phyloP scores from a whole-genome alignment of 2,888 invertebrate genomes.

The Eulithis testata region DNA sequence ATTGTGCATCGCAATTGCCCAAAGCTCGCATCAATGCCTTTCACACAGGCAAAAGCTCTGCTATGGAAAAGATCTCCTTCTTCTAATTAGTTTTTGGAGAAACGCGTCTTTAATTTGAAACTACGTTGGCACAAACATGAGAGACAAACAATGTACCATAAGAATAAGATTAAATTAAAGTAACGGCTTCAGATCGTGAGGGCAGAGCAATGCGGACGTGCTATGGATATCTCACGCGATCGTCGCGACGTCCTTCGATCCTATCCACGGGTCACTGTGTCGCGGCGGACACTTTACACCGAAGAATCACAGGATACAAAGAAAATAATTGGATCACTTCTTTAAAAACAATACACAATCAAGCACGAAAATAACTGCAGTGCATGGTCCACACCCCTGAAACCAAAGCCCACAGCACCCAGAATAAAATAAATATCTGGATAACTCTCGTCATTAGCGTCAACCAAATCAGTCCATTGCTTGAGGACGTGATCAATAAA shows the following conservation, averaged over 20 bases:
- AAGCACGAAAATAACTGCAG: too few relatives aligned
- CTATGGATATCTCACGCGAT: slow-evolving; percentile 73
- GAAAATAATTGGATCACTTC: neutral
- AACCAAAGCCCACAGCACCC: too few relatives aligned
- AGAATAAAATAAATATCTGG: too few relatives aligned
- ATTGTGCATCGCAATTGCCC: too few relatives aligned
- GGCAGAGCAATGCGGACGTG: slow-evolving; percentile 60
- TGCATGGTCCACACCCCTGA: too few relatives aligned
- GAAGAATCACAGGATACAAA: slow-evolving; percentile 8
- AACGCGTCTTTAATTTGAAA: neutral
- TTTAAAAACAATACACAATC: neutral
- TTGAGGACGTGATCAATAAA: too few relatives aligned
- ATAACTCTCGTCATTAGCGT: too few relatives aligned
- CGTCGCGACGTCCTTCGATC: slow-evolving; percentile 60
- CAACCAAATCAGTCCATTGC: too few relatives aligned
- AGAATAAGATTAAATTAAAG: slow-evolving; percentile 53
- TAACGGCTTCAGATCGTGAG: slow-evolving; percentile 61
- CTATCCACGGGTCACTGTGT: slow-evolving; percentile 68
- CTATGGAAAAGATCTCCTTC: neutral
- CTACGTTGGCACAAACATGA: neutral
- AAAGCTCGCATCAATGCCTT: too few relatives aligned
- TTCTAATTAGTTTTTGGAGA: too few relatives aligned
- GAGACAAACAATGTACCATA: slow-evolving; percentile 13
- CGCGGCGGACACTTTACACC: slow-evolving; percentile 59
- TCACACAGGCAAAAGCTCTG: neutral